These are phyloP conservation scores for Lutjanus erythropterus DNA, from an alignment of 2,113 vertebrate species.

Conservation along the genomic window DNA sequence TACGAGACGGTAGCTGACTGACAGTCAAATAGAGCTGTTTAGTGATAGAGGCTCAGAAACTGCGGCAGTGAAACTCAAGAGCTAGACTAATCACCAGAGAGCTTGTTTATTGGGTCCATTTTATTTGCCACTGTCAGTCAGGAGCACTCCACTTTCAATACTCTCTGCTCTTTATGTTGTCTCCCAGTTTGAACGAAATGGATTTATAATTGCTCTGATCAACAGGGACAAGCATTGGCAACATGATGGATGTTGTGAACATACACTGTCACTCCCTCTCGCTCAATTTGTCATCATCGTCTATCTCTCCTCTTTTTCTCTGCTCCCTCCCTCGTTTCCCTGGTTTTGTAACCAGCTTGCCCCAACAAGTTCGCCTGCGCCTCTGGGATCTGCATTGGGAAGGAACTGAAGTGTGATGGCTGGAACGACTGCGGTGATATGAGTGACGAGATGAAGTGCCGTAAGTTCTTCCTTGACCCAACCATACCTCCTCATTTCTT, in stretches of 20 bases:
- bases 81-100: constrained; percentile 67
- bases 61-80: constrained; percentile 54
- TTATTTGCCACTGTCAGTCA: constrained; percentile 75
- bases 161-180: constrained; percentile 45
- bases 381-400: constrained; percentile 79
- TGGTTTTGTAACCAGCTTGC: constrained; percentile 77
- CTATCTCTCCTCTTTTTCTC: constrained; percentile 9
- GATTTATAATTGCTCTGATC: constrained; percentile 74
- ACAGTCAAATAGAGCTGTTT: constrained; percentile 60
- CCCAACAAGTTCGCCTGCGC: constrained; percentile 81
- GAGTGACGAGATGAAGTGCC: constrained; percentile 84
- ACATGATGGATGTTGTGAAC: constrained; percentile 63
- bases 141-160: constrained; percentile 54
- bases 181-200: constrained; percentile 65
- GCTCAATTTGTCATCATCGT: constrained; percentile 43
- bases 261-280: constrained; percentile 53
- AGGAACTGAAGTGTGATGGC: constrained; percentile 79
- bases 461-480: constrained; percentile 69
- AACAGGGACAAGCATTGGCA: constrained; percentile 56
- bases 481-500: background rate
- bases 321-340: background rate
- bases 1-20: constrained; percentile 42
- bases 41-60: constrained; percentile 41
- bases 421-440: constrained; percentile 87
- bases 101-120: constrained; percentile 70